Base-by-base conservation (phyloP, 2,888 invertebrate genomes). In the Cephus pygmeus region DNA sequence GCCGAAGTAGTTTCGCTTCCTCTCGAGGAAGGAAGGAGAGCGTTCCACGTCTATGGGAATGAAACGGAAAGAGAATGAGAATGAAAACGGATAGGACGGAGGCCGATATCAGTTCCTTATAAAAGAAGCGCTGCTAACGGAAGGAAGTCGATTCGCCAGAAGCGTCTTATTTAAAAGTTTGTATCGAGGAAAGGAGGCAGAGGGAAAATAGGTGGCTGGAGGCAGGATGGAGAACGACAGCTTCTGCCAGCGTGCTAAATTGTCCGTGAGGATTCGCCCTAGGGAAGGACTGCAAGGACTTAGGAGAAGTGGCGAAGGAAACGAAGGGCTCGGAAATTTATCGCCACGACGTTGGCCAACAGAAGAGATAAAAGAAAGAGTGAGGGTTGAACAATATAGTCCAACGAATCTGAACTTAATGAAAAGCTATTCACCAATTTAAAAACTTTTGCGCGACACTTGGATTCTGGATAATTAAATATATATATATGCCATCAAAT, bases 91-190 rank as follows among this genome's bases (percentile, higher is more conserved):
- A 77, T 71, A 79, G 34, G 71, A 56, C 69, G 23, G 40, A 23
- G 33, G 35, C 71, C 68, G 73, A 33, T 79, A 84, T 79, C 81
- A 77, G 82, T 78, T 79, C 79, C 83, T 80, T 40, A 40, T 85
- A 82, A 85, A 87, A 87, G 84, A 84, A 80, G 84, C 85, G 83
- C 85, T 84, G 82, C 83, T 78, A 69, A 81, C 82, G 84, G 85
- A 87, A 86, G 85, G 84, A 87, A 88, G 88, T 86, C 87, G 85
- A 88, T 88, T 87, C 85, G 85, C 86, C 86, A 85, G 88, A 85
- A 87, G 88, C 87, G 85, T 87, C 89, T 89, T 89, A 88, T 88
- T 90, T 88, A 89, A 90, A 90, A 90, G 87, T 90, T 89, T 89
- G 88, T 88, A 89, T 89, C 89, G 86, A 80, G 80, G 81, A 76